Conservation (phyloP, 2,797 vertebrate genomes). For the Caiman crocodilus region DNA sequence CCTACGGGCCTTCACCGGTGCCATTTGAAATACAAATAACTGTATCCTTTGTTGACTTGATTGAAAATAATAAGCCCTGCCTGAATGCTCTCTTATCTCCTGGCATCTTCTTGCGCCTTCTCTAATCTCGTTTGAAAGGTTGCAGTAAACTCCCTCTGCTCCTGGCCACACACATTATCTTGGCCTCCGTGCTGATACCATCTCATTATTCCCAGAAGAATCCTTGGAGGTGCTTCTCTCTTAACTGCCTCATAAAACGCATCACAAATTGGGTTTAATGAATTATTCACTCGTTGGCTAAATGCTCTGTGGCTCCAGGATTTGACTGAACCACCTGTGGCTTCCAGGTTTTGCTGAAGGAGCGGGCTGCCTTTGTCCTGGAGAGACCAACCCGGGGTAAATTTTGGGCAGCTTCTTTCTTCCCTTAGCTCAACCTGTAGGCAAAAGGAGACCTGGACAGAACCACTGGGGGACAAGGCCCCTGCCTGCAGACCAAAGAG, state of each 20-base stretch:
- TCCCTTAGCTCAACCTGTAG: background rate
- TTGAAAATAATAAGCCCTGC: background rate
- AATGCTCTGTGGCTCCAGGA: background rate
- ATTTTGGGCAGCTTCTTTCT: background rate
- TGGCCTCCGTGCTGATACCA: fast-evolving
- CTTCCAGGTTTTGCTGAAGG: background rate
- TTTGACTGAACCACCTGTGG: background rate
- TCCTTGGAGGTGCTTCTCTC: background rate
- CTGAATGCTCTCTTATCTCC: background rate
- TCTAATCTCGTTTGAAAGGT: background rate
- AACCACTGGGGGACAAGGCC: background rate
- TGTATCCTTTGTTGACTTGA: background rate
- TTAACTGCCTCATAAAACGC: background rate
- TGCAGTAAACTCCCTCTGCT: background rate
- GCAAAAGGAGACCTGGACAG: no score
- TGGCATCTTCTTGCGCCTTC: background rate
- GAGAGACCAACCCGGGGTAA: background rate
- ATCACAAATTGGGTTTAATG: background rate
- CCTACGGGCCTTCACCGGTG: background rate
- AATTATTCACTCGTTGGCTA: background rate
- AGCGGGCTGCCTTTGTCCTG: background rate
- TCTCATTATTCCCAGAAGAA: background rate
- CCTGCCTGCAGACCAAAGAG: background rate
- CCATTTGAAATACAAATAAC: background rate
- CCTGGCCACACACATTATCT: background rate